Evolutionary conservation across 1,140 invertebrate genomes (phyloP).

Genomic region (Pentalonia nigronervosa): DNA sequence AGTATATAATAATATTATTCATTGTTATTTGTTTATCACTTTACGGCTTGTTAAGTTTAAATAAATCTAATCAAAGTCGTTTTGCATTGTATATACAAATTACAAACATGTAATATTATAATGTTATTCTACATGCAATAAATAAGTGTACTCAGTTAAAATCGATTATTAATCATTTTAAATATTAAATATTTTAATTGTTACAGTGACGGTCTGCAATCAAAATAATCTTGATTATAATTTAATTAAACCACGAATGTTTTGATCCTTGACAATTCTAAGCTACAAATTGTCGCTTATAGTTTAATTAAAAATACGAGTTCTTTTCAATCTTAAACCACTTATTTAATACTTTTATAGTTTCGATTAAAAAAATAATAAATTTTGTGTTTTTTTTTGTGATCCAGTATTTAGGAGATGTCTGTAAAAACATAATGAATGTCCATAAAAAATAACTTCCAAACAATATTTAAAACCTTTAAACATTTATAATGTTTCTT

Average conservation of each 20-base stretch:
- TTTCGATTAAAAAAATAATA: not conserved
- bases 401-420: not conserved
- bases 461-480: not conserved
- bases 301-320: constrained; percentile 11
- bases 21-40: not conserved
- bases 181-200: not conserved
- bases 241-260: not conserved
- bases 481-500: too few relatives aligned
- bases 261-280: not conserved
- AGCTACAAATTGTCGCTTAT: not conserved
- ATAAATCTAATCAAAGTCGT: not conserved
- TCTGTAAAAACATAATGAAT: not conserved
- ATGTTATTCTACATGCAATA: not conserved
- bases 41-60: not conserved
- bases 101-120: not conserved
- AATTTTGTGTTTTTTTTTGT: not conserved
- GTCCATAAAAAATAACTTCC: not conserved
- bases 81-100: not conserved
- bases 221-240: not conserved
- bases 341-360: not conserved
- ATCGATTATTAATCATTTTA: not conserved
- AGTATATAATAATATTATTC: not conserved
- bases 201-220: not conserved
- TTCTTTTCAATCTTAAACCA: not conserved
- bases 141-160: not conserved